phyloP scores from a whole-genome alignment of 64 coral and sea anemone genomes.

The Actinia equina region DNA sequence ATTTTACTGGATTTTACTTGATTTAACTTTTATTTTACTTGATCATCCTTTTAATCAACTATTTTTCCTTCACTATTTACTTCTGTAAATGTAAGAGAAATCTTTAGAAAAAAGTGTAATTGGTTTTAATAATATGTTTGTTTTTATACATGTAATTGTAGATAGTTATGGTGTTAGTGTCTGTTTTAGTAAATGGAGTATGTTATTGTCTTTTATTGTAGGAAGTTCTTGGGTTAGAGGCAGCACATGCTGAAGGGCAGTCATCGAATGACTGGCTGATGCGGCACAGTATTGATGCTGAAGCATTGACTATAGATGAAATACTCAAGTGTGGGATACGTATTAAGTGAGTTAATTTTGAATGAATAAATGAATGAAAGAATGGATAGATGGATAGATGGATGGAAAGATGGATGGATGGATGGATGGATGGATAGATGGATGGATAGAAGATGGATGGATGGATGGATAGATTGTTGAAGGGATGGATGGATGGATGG shows the following conservation, averaged over 20 bases:
- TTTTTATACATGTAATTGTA: neutral
- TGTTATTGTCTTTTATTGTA: neutral
- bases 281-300: constrained; percentile 81
- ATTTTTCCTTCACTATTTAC: neutral
- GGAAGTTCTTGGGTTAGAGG: constrained; percentile 80
- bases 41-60: too few relatives aligned
- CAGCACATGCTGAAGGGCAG: constrained; percentile 79
- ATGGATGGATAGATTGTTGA: neutral
- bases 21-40: too few relatives aligned
- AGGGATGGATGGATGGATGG: neutral
- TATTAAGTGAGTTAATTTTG: constrained; percentile 62
- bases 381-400: neutral
- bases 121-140: neutral
- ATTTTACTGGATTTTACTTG: too few relatives aligned
- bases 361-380: neutral
- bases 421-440: neutral
- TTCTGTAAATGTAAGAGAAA: neutral
- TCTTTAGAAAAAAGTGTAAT: neutral
- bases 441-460: neutral
- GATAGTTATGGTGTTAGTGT: too few relatives aligned
- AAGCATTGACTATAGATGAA: constrained; percentile 78
- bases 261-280: constrained; percentile 93
- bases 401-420: neutral
- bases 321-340: constrained; percentile 87
- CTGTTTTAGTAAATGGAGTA: too few relatives aligned